Conservation (phyloP, 2,888 invertebrate species). For the Perizoma flavofasciatum region DNA sequence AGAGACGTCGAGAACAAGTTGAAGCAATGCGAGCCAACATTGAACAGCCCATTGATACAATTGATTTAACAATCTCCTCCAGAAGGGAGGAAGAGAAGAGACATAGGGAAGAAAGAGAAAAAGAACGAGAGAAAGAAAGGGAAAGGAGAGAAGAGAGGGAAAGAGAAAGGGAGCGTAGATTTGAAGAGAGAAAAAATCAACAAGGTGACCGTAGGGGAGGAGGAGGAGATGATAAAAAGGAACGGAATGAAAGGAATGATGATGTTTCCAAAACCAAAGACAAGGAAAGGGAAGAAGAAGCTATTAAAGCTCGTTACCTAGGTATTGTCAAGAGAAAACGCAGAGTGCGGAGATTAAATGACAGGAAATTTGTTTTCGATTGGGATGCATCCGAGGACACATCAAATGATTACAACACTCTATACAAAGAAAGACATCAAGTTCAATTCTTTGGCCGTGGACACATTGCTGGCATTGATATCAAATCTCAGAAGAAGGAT, state of each 20-base stretch:
- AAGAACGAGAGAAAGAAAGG: slow-evolving; percentile 73
- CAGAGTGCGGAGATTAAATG: slow-evolving; percentile 96
- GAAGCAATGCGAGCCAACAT: slow-evolving; percentile 89
- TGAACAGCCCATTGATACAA: slow-evolving; percentile 76
- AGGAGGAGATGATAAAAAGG: slow-evolving; percentile 70
- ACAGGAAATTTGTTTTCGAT: slow-evolving; percentile 99
- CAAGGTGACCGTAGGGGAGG: slow-evolving; percentile 76
- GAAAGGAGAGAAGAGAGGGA: slow-evolving; percentile 86
- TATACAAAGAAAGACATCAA: slow-evolving; percentile 98
- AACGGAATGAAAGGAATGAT: slow-evolving; percentile 78
- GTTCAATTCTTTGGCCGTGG: slow-evolving; percentile 99
- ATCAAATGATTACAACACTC: slow-evolving; percentile 97
- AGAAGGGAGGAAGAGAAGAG: slow-evolving; percentile 74
- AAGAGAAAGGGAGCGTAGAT: slow-evolving; percentile 73
- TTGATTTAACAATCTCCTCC: slow-evolving; percentile 79
- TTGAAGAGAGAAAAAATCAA: slow-evolving; percentile 77
- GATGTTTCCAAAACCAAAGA: slow-evolving; percentile 87
- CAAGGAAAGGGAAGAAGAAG: slow-evolving; percentile 96
- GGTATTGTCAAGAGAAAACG: slow-evolving; percentile 97
- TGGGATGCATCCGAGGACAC: slow-evolving; percentile 99
- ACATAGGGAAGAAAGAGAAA: slow-evolving; percentile 70
- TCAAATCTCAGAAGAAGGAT: slow-evolving; percentile 97
- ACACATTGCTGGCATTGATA: slow-evolving; percentile 98
- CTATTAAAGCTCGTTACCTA: slow-evolving; percentile 97
- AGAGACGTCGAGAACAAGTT: slow-evolving; percentile 94